Conservation (phyloP, 2,888 invertebrate species). For the Epinotia bilunana region DNA sequence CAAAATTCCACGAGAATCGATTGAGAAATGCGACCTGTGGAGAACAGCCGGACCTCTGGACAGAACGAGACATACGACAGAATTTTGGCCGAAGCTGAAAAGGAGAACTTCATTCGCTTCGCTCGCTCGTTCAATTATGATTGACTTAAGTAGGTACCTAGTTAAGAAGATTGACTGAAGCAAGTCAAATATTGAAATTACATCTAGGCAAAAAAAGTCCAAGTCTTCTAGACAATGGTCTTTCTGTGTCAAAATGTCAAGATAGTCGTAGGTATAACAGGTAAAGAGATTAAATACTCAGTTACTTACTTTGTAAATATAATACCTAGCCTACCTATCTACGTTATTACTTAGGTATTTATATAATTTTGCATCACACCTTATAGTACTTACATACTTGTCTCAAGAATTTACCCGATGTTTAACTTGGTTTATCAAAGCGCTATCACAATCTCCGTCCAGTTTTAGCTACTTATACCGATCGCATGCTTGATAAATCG, state of each 20-base stretch:
- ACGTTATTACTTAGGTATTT: background rate
- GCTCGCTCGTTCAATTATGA: background rate
- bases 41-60: too few species aligned
- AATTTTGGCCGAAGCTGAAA: too few species aligned
- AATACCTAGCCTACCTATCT: background rate
- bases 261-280: background rate
- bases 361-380: background rate
- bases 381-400: background rate
- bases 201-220: background rate
- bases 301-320: background rate
- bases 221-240: conserved; percentile 12
- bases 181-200: background rate
- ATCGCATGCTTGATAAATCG: too few species aligned
- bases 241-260: conserved; percentile 28
- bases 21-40: too few species aligned
- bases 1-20: too few species aligned
- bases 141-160: too few species aligned
- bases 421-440: background rate
- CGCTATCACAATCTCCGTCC: background rate
- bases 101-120: too few species aligned
- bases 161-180: background rate
- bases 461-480: background rate
- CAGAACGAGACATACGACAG: too few species aligned
- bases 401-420: background rate
- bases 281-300: too few species aligned